Base-by-base conservation (phyloP, 2,888 invertebrate species). In the Leucania comma region DNA sequence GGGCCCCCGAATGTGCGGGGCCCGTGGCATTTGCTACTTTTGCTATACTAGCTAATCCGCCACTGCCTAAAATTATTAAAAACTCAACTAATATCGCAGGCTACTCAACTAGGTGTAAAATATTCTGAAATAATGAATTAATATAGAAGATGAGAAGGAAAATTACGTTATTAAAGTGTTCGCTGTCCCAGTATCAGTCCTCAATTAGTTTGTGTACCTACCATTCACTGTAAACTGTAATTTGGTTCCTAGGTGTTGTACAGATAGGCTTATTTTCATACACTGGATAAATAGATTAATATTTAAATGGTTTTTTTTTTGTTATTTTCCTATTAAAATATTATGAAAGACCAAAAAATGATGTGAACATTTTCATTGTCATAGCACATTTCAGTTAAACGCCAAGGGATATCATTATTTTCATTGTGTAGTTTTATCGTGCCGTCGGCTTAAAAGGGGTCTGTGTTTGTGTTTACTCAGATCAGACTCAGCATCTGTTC, bases 401-500 rank as follows among this genome's bases (percentile, higher is more conserved):
- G 67, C 70, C 78, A 71, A 69, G 75, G 61, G 70, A 72, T 72
- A 63, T 63, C 72, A 81, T 84, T 82, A 86, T 79, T 82, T 78
- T 76, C 79, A 84, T 79, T 82, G 81, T 80, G 70, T 79, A 81
- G 75, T 81, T 84, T 80, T 85, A 83, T 80, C 80, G 70, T 86
- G 75, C 80, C 86, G 84, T 80, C 68, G 75, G 81, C 75, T 83
- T 79, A 83, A 87, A 87, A 84, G 82, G 87, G 87, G 81, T 75
- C 80, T 84, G 73, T 90, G 89, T 90, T 90, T 90, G 87, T 91
- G 90, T 92, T 91, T 90, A 91, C 90, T 88, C 72, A 75, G 84
- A 85, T 82, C 84, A 88, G 84, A 85, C 82, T 86, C 88, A 87
- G 89, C 91, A 90, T 92, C 91, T 91, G 91, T 85, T 85, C 80